Conservation (phyloP, 2,888 invertebrate species). For the Perizoma affinitatum region DNA sequence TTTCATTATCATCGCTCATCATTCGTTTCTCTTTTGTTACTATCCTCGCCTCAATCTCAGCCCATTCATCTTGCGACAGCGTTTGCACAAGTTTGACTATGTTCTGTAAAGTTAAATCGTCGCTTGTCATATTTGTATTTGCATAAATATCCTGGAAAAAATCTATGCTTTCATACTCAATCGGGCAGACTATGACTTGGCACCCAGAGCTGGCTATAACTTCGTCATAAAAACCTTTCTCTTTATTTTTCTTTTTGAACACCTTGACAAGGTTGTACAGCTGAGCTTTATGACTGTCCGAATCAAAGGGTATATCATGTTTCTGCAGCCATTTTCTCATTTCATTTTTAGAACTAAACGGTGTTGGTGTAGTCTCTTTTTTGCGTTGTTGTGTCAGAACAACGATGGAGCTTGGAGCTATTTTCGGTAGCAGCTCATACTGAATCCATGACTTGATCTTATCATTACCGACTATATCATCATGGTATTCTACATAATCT, state of each 20-base stretch:
- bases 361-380: constrained; percentile 7
- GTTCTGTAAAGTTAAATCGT: too few species aligned
- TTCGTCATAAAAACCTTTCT: constrained; percentile 25
- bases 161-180: constrained; percentile 23
- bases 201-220: constrained; percentile 22
- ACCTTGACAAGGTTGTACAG: constrained; percentile 22
- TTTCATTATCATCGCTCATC: constrained; percentile 22
- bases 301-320: constrained; percentile 15
- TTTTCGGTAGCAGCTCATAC: constrained; percentile 10
- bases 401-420: constrained; percentile 16
- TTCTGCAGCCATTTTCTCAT: constrained; percentile 25
- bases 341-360: constrained; percentile 1
- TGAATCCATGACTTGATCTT: constrained; percentile 24
- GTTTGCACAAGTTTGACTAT: not conserved
- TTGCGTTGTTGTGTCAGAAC: constrained; percentile 17
- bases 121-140: not conserved
- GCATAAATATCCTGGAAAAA: constrained; percentile 19
- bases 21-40: constrained; percentile 24
- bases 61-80: constrained; percentile 10
- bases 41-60: constrained; percentile 9
- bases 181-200: constrained; percentile 15
- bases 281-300: constrained; percentile 15
- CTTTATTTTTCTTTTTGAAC: constrained; percentile 8
- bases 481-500: not conserved
- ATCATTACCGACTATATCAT: not conserved